phyloP scores from a whole-genome alignment of 2,113 vertebrate genomes.

The Nipponia nippon region DNA sequence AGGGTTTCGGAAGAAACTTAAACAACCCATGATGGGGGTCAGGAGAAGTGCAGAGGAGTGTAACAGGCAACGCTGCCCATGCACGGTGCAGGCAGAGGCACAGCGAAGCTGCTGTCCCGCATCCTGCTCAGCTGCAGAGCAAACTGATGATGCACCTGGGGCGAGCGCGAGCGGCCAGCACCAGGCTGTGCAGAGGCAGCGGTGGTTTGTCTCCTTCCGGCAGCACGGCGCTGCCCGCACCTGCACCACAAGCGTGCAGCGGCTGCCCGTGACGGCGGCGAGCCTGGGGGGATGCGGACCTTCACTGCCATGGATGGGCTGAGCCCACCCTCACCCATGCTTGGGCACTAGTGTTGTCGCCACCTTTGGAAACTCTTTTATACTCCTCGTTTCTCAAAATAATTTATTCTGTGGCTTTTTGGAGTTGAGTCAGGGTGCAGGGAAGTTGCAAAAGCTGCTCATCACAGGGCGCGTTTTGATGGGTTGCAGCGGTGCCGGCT shows the following conservation, averaged over 20 bases:
- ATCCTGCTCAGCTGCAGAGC: not conserved
- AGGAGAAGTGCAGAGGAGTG: not conserved
- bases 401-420: not conserved
- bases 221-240: not conserved
- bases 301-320: not conserved
- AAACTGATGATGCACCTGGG: fast-evolving
- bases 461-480: fast-evolving
- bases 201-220: not conserved
- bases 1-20: not conserved
- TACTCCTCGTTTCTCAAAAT: not conserved
- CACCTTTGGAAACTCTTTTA: not conserved
- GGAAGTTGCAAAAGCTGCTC: not conserved
- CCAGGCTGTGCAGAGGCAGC: not conserved
- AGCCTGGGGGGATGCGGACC: not conserved
- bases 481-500: not conserved
- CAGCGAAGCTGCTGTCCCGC: not conserved
- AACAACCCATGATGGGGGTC: not conserved
- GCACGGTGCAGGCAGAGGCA: not conserved
- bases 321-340: not conserved
- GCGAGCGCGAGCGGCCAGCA: fast-evolving
- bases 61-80: not conserved
- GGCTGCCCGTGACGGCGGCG: fast-evolving
- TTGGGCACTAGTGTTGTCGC: fast-evolving
- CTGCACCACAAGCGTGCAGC: not conserved
- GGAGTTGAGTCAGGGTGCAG: not conserved